A percentile compares a stretch with the other conserved stretches of the same genome.
Evolutionary conservation across 1,140 invertebrate species (phyloP).

Genomic region (Galendromus occidentalis): DNA sequence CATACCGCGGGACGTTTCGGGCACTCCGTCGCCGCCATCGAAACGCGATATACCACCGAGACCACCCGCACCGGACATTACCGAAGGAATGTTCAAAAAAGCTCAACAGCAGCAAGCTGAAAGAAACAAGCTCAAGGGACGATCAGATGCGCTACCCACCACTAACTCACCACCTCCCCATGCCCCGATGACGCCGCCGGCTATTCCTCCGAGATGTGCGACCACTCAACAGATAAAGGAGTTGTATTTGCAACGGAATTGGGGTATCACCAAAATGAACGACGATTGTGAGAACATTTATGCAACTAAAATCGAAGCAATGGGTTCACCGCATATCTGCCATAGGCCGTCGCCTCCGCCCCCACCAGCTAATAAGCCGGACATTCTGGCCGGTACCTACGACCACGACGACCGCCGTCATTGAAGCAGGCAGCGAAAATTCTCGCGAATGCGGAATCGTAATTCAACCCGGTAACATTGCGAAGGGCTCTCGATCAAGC

Average conservation of each 20-base stretch:
- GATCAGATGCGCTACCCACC: not conserved
- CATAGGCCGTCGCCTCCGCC: not conserved
- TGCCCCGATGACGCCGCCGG: not conserved
- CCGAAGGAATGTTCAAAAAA: slow-evolving; percentile 6
- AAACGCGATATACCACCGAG: not conserved
- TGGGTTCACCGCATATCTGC: not conserved
- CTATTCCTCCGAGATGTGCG: not conserved
- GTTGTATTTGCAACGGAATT: not conserved
- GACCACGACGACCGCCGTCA: not conserved
- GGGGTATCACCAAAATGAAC: not conserved
- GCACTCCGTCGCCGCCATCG: not conserved
- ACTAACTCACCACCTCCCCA: not conserved
- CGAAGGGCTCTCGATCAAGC: no score
- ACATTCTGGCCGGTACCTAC: slow-evolving; percentile 1
- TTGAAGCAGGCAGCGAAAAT: no score
- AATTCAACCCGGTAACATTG: no score
- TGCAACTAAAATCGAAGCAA: not conserved
- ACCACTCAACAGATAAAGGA: slow-evolving; percentile 4
- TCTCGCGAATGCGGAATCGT: no score
- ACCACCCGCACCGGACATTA: slow-evolving; percentile 6
- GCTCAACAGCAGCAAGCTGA: slow-evolving; percentile 7
- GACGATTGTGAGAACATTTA: not conserved
- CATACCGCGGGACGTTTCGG: not conserved
- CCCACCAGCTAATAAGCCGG: not conserved
- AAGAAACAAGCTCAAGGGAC: not conserved